These are phyloP conservation scores for Anoura caudifer DNA, from an alignment of 2,113 vertebrate genomes.

Conservation along the genomic window DNA sequence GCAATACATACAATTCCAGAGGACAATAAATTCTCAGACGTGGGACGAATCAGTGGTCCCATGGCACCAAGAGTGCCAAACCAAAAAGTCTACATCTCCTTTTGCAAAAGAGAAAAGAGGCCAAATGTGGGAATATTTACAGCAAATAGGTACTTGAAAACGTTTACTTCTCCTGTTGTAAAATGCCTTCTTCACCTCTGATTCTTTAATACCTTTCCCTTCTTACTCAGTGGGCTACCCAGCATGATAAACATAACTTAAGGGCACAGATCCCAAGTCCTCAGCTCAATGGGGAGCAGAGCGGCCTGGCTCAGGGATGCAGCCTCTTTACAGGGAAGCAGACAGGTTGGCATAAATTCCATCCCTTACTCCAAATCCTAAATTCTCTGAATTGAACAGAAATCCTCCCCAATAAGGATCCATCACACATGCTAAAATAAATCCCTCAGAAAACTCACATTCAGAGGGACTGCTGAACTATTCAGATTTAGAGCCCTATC, in stretches of 20 bases:
- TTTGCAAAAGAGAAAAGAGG: not conserved
- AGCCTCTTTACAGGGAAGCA: not conserved
- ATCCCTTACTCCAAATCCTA: not conserved
- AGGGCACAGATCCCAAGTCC: not conserved
- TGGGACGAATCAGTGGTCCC: not conserved
- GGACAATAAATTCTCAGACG: not conserved
- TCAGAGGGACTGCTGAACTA: not conserved
- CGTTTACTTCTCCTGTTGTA: not conserved
- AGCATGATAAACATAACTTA: not conserved
- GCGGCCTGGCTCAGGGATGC: not conserved
- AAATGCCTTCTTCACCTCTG: not conserved
- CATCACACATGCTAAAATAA: not conserved
- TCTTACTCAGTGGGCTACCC: not conserved
- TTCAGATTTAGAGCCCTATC: not conserved
- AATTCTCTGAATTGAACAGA: constrained; percentile 4
- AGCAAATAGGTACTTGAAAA: not conserved
- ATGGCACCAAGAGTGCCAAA: not conserved
- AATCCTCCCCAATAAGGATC: not conserved
- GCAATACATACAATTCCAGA: not conserved
- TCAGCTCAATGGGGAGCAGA: not conserved
- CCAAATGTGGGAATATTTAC: not conserved
- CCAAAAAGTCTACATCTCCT: not conserved
- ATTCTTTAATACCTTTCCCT: not conserved
- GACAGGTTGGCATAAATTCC: not conserved
- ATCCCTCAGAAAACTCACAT: not conserved